Evolutionary conservation across 2,113 vertebrate genomes (phyloP).

Genomic region (Pavo muticus): DNA sequence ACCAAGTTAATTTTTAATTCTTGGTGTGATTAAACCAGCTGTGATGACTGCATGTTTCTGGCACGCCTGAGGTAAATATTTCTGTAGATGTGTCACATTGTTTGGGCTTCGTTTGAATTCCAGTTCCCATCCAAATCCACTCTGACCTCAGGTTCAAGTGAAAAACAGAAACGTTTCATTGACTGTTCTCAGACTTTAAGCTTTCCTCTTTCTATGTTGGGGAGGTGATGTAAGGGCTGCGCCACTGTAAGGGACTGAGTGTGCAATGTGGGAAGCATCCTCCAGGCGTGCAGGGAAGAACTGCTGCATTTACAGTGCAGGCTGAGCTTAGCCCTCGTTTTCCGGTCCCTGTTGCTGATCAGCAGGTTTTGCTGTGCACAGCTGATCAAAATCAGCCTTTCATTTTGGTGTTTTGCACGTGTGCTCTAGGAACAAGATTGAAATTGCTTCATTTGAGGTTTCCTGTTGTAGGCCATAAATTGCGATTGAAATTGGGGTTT

Average conservation of each 20-base stretch:
- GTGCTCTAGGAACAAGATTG: conserved; percentile 17
- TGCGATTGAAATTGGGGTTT: not conserved
- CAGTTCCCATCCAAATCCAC: not conserved
- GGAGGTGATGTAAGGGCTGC: rapidly evolving
- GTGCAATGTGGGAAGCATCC: not conserved
- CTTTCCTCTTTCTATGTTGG: rapidly evolving
- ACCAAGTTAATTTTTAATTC: conserved; percentile 36
- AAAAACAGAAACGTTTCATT: not conserved
- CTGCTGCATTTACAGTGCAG: not conserved
- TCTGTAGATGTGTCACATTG: not conserved
- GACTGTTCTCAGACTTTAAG: not conserved
- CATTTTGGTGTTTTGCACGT: not conserved
- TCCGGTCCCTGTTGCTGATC: not conserved
- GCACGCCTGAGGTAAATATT: not conserved
- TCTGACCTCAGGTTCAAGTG: conserved; percentile 15
- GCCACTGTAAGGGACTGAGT: not conserved
- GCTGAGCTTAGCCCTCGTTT: not conserved
- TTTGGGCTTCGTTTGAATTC: not conserved
- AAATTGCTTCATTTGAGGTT: conserved; percentile 12
- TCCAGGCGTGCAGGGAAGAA: not conserved
- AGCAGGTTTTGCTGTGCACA: not conserved
- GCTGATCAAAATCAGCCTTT: conserved; percentile 15
- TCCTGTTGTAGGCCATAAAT: not conserved
- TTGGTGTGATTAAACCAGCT: not conserved
- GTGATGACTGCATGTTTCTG: not conserved